These are phyloP conservation scores for Suricata suricatta DNA, from an alignment of 2,113 vertebrate genomes.

Conservation along the genomic window DNA sequence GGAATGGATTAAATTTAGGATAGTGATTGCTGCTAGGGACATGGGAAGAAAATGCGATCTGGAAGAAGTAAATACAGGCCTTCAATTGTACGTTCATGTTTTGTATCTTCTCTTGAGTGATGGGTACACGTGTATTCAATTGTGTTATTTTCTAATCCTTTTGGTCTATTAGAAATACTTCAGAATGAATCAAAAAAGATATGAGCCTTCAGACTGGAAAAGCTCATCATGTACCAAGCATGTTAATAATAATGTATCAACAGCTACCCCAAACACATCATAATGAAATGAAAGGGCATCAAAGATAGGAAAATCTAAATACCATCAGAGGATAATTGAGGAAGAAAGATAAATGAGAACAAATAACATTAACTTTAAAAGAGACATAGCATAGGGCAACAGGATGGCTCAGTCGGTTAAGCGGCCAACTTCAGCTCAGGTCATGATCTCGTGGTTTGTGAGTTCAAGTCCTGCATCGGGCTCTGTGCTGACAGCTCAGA, in stretches of 20 bases:
- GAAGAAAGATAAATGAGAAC: neutral
- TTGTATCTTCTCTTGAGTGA: neutral
- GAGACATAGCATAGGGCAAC: too few relatives aligned
- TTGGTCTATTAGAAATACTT: neutral
- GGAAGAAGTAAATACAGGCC: neutral
- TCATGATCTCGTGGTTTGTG: too few relatives aligned
- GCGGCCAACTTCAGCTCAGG: too few relatives aligned
- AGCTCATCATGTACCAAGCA: neutral
- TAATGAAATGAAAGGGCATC: neutral
- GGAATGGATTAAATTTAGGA: neutral
- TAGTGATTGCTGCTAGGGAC: neutral
- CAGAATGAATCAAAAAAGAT: neutral
- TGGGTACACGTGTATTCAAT: neutral
- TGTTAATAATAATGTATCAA: neutral
- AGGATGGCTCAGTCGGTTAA: too few relatives aligned
- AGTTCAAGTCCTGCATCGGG: too few relatives aligned
- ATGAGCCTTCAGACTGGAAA: neutral
- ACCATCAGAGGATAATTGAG: neutral
- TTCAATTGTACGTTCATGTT: neutral
- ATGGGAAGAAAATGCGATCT: neutral
- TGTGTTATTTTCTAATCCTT: neutral
- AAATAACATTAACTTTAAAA: neutral
- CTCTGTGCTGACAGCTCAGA: too few relatives aligned
- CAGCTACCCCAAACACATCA: neutral
- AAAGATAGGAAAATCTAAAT: neutral